Evolutionary conservation across 1,140 invertebrate genomes (phyloP).

Genomic region (Dinoponera quadriceps): DNA sequence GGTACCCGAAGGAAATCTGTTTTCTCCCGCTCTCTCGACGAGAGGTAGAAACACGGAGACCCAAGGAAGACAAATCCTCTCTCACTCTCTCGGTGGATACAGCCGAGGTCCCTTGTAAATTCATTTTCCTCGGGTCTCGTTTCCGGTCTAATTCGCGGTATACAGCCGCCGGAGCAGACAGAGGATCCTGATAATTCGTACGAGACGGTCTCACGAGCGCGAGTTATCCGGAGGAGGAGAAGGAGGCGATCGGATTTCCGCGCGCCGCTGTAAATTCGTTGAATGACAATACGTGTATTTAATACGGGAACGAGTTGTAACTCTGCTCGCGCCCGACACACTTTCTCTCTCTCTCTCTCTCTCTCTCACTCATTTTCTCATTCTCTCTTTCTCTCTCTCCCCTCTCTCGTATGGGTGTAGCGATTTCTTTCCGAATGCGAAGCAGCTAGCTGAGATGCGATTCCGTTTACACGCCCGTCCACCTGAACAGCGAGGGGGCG

Average conservation of each 20-base stretch:
- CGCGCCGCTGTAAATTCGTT: slow-evolving; percentile 79
- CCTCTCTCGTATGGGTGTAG: slow-evolving; percentile 1
- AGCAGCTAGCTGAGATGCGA: slow-evolving; percentile 21
- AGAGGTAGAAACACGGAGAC: slow-evolving; percentile 16
- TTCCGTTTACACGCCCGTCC: slow-evolving; percentile 57
- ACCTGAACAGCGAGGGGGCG: neutral
- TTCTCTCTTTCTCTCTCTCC: no score
- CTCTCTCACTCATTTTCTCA: no score
- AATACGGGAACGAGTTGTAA: slow-evolving; percentile 63
- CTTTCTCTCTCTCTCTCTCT: slow-evolving; percentile 3
- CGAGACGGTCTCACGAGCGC: slow-evolving; percentile 47
- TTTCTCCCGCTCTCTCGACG: no score
- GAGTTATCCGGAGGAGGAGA: neutral
- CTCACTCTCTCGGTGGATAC: no score
- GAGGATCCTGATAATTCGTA: slow-evolving; percentile 10
- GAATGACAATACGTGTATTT: slow-evolving; percentile 84
- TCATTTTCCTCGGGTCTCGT: no score
- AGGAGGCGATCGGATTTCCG: slow-evolving; percentile 32
- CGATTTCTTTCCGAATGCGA: slow-evolving; percentile 59
- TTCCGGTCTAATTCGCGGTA: no score
- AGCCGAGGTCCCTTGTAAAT: no score
- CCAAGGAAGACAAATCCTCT: neutral
- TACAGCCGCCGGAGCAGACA: neutral
- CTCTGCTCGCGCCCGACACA: slow-evolving; percentile 54
- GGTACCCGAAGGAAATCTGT: no score